These are phyloP conservation scores for Hydropotes inermis DNA, from an alignment of 2,113 vertebrate genomes.

Conservation along the genomic window DNA sequence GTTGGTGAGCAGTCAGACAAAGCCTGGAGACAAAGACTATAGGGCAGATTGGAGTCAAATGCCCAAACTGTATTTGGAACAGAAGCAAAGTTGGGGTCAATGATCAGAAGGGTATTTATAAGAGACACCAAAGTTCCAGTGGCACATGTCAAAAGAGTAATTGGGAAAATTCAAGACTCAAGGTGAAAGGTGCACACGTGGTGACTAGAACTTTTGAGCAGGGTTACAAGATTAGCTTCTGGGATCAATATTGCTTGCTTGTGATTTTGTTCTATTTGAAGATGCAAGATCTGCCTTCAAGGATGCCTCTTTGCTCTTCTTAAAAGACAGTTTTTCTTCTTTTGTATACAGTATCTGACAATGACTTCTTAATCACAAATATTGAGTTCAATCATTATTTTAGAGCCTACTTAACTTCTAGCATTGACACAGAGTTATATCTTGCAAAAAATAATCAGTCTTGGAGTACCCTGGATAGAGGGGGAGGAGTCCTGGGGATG, in stretches of 20 bases:
- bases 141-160: background rate
- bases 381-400: background rate
- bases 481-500: background rate
- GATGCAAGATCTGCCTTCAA: background rate
- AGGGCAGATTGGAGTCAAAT: background rate
- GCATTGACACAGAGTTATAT: background rate
- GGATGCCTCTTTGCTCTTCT: background rate
- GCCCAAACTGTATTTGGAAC: background rate
- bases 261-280: background rate
- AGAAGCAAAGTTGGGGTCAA: background rate
- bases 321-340: background rate
- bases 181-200: background rate
- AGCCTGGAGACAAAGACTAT: background rate
- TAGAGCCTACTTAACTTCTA: background rate
- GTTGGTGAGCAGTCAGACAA: background rate
- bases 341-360: background rate
- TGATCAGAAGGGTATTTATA: background rate
- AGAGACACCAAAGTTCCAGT: background rate
- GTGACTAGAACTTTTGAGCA: background rate
- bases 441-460: background rate
- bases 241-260: background rate
- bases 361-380: background rate
- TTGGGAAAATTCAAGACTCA: background rate
- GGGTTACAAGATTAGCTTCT: background rate
- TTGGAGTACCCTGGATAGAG: background rate